phyloP scores from a whole-genome alignment of 2,797 vertebrate genomes.

The Squalus acanthias region DNA sequence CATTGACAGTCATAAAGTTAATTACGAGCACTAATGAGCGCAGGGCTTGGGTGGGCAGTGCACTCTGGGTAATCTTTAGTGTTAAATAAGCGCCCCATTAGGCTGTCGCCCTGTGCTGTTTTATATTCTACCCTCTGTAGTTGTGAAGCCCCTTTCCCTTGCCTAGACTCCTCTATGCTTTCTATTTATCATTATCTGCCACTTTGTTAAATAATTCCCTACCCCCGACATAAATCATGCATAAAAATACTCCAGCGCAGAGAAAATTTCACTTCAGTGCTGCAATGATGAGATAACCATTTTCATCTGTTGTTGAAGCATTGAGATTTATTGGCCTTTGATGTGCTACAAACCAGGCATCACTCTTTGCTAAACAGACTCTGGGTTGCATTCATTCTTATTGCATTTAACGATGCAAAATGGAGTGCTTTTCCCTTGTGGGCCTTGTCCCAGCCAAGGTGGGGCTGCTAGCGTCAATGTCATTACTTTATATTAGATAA shows the following conservation, averaged over 20 bases:
- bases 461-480: constrained; percentile 64
- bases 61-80: constrained; percentile 65
- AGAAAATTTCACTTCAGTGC: constrained; percentile 69
- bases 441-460: constrained; percentile 61
- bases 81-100: constrained; percentile 37
- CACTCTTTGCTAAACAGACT: constrained; percentile 83
- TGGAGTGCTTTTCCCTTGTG: constrained; percentile 65
- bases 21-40: constrained; percentile 80
- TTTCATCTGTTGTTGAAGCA: constrained; percentile 82
- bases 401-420: constrained; percentile 74
- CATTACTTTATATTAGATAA: constrained; percentile 92
- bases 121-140: constrained; percentile 36
- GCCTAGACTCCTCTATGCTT: constrained; percentile 80
- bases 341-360: constrained; percentile 82
- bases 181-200: constrained; percentile 84
- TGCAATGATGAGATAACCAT: constrained; percentile 80
- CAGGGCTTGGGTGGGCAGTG: constrained; percentile 75
- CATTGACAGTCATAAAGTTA: constrained; percentile 81
- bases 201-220: constrained; percentile 68
- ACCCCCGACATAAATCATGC: constrained; percentile 74
- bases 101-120: constrained; percentile 29
- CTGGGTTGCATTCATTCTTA: constrained; percentile 87
- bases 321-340: constrained; percentile 91
- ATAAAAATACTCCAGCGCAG: constrained; percentile 70
- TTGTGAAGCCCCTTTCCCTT: constrained; percentile 58